These are phyloP conservation scores for Auanema freiburgensis DNA, from an alignment of 2,888 invertebrate species.

Conservation along the genomic window DNA sequence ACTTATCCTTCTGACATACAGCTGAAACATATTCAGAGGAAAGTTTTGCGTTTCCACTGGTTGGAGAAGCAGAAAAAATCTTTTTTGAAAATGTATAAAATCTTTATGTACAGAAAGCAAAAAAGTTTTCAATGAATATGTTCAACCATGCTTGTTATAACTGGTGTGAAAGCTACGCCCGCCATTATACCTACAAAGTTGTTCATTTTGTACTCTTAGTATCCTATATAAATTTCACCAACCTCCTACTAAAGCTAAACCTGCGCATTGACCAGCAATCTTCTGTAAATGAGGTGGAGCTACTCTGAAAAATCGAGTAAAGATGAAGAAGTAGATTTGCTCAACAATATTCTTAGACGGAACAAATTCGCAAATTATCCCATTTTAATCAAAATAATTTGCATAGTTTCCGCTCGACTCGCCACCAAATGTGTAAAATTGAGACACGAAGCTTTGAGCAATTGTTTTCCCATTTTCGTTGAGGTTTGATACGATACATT, in stretches of 20 bases:
- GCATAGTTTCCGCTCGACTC: neutral
- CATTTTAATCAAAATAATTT: neutral
- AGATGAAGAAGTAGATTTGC: neutral
- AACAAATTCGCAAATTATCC: neutral
- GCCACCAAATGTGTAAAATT: neutral
- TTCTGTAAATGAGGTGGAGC: slow-evolving; percentile 35
- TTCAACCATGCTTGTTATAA: slow-evolving; percentile 32
- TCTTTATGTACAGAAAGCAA: neutral
- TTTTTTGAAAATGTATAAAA: too few relatives aligned
- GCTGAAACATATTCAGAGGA: too few relatives aligned
- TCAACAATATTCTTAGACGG: neutral
- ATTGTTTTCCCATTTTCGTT: neutral
- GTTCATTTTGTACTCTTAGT: neutral
- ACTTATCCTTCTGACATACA: too few relatives aligned
- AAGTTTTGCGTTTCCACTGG: too few relatives aligned
- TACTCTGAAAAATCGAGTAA: slow-evolving; percentile 25
- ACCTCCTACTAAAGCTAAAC: slow-evolving; percentile 30
- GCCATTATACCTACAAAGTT: slow-evolving; percentile 21
- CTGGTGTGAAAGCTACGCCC: slow-evolving; percentile 38
- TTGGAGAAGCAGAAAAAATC: too few relatives aligned
- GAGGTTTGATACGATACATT: neutral
- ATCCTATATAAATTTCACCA: neutral
- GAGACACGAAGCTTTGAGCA: neutral
- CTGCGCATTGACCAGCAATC: slow-evolving; percentile 37
- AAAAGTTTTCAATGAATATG: neutral